Evolutionary conservation across 2,797 vertebrate species (phyloP), one percentile per base, ranked within the genome.

Genomic region (Lithobates pipiens): DNA sequence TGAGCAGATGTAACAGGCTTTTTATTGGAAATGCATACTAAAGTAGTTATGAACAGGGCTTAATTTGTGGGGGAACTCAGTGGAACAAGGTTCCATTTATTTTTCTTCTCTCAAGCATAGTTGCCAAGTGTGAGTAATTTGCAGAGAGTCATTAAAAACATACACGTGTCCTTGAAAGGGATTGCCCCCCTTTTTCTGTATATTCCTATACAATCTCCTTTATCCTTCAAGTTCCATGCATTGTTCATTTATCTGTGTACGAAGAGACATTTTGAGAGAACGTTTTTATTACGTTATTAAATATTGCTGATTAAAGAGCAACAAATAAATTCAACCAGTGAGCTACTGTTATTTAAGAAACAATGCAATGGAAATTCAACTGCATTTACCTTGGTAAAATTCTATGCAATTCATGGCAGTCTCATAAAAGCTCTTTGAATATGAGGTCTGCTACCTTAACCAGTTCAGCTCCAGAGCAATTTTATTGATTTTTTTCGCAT

Each of bases 1-100:
- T 82, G 80, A 82, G 70, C 80, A 73, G 80, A 57, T 82, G 80
- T 25, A 54, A 82, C n/a, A 18, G 32, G 0, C 32, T 65, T 39
- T 61, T 36, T 61, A 32, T 72, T 71, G 46, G 11, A 81, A 72
- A 73, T 81, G 54, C 72, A 82, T 73, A 63, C 54, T 57, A 82
- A 73, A 44, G 80, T 74, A 42, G 50, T 74, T 61, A 73, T 13
- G 69, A 82, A 65, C 70, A 73, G 57, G 46, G 36, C 70, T 65
- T 73, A 73, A 72, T 82, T 82, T 73, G 39, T 29, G 32, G 18
- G 65, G 27, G n/a, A 74, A 73, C 13, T 74, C 80, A 73, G 32
- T 82, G 70, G 57, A 82, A 74, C 80, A 73, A 80, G 36, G 79
- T 74, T 82, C 69, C 70, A 82, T 71, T 82, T 82, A 73, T 82